phyloP scores from a whole-genome alignment of 2,113 vertebrate species.

The Pyxicephalus adspersus region DNA sequence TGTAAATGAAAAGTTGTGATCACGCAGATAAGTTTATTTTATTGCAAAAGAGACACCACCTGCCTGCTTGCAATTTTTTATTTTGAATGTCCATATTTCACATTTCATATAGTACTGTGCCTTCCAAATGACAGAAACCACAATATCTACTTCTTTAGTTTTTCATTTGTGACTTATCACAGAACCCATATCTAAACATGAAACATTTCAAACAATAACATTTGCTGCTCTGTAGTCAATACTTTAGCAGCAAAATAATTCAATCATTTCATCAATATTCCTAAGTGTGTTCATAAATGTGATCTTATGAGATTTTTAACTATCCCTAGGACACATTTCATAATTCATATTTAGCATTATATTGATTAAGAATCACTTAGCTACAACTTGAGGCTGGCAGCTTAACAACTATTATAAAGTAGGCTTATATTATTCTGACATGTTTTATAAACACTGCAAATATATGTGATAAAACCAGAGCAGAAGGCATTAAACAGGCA shows the following conservation, averaged over 20 bases:
- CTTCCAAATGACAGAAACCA: no score
- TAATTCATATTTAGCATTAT: slow-evolving; percentile 39
- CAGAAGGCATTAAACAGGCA: not conserved
- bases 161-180: not conserved
- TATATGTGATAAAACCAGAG: not conserved
- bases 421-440: not conserved
- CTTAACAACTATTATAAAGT: slow-evolving; percentile 41
- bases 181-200: not conserved
- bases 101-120: no score
- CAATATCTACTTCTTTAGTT: not conserved
- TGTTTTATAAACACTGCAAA: slow-evolving; percentile 42
- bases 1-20: no score
- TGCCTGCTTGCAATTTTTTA: no score
- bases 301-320: slow-evolving; percentile 22
- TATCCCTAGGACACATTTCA: slow-evolving; percentile 14
- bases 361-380: slow-evolving; percentile 44
- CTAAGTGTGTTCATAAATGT: slow-evolving; percentile 17
- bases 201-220: not conserved
- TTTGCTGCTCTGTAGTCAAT: no score
- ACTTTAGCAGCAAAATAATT: not conserved
- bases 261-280: slow-evolving; percentile 33
- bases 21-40: no score
- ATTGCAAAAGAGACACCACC: no score
- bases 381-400: slow-evolving; percentile 5
- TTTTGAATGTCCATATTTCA: no score